phyloP scores from a whole-genome alignment of 2,113 vertebrate genomes.

The Chloropsis hardwickii region DNA sequence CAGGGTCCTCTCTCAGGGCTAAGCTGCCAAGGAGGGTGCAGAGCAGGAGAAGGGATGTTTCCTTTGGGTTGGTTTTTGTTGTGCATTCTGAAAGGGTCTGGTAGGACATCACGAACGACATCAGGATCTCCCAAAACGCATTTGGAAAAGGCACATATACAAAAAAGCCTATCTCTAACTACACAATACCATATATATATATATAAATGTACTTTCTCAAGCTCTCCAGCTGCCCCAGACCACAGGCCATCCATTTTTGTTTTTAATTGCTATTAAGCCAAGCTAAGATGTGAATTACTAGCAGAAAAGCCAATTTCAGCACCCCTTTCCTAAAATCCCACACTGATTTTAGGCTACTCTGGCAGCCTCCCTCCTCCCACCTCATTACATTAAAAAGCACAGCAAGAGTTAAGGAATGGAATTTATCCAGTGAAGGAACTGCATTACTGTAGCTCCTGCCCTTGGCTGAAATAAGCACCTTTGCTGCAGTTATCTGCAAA shows the following conservation, averaged over 20 bases:
- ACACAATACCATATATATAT: conserved; percentile 23
- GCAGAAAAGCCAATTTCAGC: neutral
- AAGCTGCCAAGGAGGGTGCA: neutral
- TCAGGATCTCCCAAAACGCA: conserved; percentile 55
- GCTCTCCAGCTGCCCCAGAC: conserved; percentile 56
- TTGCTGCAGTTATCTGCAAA: neutral
- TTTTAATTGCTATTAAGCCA: neutral
- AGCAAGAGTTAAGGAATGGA: neutral
- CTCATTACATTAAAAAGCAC: neutral
- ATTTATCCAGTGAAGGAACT: neutral
- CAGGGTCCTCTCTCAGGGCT: rapidly evolving
- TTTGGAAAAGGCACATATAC: conserved; percentile 76
- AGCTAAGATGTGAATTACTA: neutral
- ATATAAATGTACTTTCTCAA: conserved; percentile 54
- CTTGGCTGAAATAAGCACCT: neutral
- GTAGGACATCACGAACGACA: neutral
- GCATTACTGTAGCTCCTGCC: neutral
- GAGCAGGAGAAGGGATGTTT: neutral
- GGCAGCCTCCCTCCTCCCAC: neutral
- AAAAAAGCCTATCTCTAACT: conserved; percentile 53
- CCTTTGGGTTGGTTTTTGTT: conserved; percentile 46
- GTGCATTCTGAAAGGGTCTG: conserved; percentile 51
- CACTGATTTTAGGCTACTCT: rapidly evolving
- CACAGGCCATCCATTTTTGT: neutral
- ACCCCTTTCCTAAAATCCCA: neutral